Conservation (phyloP, 1,140 invertebrate species). For the Planococcus citri region DNA sequence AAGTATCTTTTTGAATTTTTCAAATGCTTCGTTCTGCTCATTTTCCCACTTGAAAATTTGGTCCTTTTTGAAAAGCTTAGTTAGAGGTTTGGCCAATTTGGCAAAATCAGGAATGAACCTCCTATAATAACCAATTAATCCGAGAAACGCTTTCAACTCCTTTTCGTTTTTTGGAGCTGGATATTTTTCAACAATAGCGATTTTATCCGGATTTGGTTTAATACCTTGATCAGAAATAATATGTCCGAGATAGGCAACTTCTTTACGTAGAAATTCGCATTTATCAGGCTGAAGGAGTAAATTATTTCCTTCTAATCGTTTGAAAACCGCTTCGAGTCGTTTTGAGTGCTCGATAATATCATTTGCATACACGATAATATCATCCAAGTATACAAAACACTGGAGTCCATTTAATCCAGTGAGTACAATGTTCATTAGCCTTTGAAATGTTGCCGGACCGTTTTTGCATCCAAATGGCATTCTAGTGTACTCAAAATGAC, state of each 20-base stretch:
- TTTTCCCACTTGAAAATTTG: neutral
- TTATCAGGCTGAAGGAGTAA: conserved; percentile 31
- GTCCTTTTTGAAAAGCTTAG: conserved; percentile 24
- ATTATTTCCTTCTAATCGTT: conserved; percentile 27
- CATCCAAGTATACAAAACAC: conserved; percentile 29
- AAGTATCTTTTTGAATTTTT: conserved; percentile 33
- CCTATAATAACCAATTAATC: conserved; percentile 35
- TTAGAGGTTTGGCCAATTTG: conserved; percentile 29
- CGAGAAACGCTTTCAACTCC: conserved; percentile 36
- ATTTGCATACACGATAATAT: conserved; percentile 28
- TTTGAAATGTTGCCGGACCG: conserved; percentile 24
- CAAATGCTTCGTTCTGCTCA: conserved; percentile 30
- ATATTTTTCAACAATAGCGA: conserved; percentile 31
- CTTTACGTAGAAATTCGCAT: conserved; percentile 30
- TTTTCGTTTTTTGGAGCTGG: conserved; percentile 30
- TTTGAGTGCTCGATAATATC: conserved; percentile 25
- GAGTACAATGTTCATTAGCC: conserved; percentile 28
- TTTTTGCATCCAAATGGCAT: conserved; percentile 29
- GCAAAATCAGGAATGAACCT: conserved; percentile 33
- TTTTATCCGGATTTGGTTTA: conserved; percentile 31
- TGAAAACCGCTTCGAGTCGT: conserved; percentile 28
- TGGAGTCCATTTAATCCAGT: conserved; percentile 22
- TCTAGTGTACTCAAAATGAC: conserved; percentile 26
- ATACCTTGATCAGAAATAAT: conserved; percentile 31
- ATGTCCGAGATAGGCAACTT: conserved; percentile 33